Conservation (phyloP, 2,888 invertebrate genomes). For the Loripinus fragilis region DNA sequence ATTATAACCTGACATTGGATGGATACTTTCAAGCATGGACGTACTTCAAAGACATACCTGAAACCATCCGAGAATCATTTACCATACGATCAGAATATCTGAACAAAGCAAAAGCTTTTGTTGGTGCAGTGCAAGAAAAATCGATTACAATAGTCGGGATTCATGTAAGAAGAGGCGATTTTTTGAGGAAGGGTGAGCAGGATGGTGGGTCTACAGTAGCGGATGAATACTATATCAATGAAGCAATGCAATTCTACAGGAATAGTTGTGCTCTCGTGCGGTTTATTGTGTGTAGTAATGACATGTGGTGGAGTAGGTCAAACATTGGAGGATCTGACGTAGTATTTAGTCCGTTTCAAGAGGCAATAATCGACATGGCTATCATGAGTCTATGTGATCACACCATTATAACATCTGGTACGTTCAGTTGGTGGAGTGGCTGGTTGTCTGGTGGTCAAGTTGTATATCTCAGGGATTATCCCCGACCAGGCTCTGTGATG, state of each 20-base stretch:
- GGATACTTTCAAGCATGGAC: constrained; percentile 26
- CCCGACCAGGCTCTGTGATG: background rate
- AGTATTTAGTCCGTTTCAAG: background rate
- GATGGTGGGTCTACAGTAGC: background rate
- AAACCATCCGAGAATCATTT: constrained; percentile 1
- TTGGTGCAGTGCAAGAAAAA: background rate
- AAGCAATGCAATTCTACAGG: background rate
- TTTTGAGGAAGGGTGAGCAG: background rate
- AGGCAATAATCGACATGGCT: constrained; percentile 11
- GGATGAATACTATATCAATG: background rate
- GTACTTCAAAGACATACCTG: background rate
- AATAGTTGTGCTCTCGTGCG: background rate
- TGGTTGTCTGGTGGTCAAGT: constrained; percentile 16
- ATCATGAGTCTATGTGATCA: constrained; percentile 20
- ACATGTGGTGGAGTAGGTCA: constrained; percentile 17
- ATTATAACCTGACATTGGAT: background rate
- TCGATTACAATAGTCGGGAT: background rate
- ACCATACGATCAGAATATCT: background rate
- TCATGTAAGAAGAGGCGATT: background rate
- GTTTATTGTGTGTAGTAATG: constrained; percentile 21
- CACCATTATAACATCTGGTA: constrained; percentile 9
- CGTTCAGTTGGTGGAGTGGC: constrained; percentile 28
- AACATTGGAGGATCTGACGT: background rate
- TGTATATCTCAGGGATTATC: constrained; percentile 17
- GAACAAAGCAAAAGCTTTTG: background rate